Base-by-base conservation (phyloP, 2,888 invertebrate species). In the Pilophorus perplexus region DNA sequence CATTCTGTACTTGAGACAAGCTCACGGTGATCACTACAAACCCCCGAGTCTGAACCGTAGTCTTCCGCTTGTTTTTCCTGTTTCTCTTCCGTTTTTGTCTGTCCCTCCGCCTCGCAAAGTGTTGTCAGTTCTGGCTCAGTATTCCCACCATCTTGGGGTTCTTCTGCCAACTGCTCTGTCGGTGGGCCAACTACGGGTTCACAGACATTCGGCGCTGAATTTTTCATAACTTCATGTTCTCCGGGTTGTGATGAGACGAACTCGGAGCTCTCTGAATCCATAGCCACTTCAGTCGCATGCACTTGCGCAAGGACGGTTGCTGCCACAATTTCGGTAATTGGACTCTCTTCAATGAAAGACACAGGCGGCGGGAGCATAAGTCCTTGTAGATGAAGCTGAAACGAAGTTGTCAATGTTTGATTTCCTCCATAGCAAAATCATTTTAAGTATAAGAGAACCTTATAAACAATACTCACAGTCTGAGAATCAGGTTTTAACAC, bases 241-340 rank as follows among this genome's bases (percentile, higher is more conserved):
- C 33, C 33, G 12, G 6, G 6, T 8, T 12, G 6, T 12, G 33
- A 33, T 6, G 33, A 6, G 12, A 33, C 33, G 6, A 12, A 8
- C 33, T 6, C 6, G 6, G 6, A 6, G 33, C 6, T 12, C 6
- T 12, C 33, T 8, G 12, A 8, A 33, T 12, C 33, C 6, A 33
- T 6, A 12, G 33, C 33, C 5, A 16, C 8, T 23, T 57, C 57
- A 1, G 42, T 12, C 1, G 59, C 59, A 25, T 59, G 59, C 1
- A 59, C 59, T 2, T 33, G 14, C n/a, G 59, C 59, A 16, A 42
- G 12, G 2, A 59, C 59, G 22, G n/a, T 42, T 18, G 40, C 59
- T 42, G 59, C 42, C 8, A 42, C 25, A 3, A 59, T 20, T 25
- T 59, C 59, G 1, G 40, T 22, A 6, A 59, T 1, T 6, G 59